These are phyloP conservation scores for Lota lota DNA, from an alignment of 2,113 vertebrate species.

Conservation along the genomic window DNA sequence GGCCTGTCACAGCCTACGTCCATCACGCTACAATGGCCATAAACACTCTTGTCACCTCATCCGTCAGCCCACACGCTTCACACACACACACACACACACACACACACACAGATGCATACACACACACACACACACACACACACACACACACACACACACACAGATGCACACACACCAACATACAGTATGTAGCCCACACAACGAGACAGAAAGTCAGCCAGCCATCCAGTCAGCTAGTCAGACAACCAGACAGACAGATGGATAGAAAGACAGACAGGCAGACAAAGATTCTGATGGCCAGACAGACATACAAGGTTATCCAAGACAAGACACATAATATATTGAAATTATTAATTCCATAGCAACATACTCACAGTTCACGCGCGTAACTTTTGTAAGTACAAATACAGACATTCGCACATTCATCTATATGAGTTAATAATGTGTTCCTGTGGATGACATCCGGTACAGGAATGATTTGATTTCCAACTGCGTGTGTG, in stretches of 20 bases:
- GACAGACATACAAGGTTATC: too few relatives aligned
- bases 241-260: too few relatives aligned
- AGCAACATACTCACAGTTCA: not conserved
- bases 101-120: too few relatives aligned
- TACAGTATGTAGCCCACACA: not conserved
- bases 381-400: not conserved
- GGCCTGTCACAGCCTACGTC: slow-evolving; percentile 29
- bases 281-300: too few relatives aligned
- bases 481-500: slow-evolving; percentile 66
- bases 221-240: too few relatives aligned
- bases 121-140: slow-evolving; percentile 8
- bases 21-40: slow-evolving; percentile 43
- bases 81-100: not conserved
- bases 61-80: slow-evolving; percentile 34
- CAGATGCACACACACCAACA: not conserved
- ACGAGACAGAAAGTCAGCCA: too few relatives aligned
- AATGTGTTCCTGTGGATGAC: slow-evolving; percentile 52
- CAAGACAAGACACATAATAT: not conserved
- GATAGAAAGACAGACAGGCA: too few relatives aligned
- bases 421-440: slow-evolving; percentile 34
- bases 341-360: not conserved
- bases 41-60: slow-evolving; percentile 55
- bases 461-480: slow-evolving; percentile 56
- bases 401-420: slow-evolving; percentile 3
- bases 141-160: not conserved